Conservation (phyloP, 2,888 invertebrate genomes). For the Morpho achilles region DNA sequence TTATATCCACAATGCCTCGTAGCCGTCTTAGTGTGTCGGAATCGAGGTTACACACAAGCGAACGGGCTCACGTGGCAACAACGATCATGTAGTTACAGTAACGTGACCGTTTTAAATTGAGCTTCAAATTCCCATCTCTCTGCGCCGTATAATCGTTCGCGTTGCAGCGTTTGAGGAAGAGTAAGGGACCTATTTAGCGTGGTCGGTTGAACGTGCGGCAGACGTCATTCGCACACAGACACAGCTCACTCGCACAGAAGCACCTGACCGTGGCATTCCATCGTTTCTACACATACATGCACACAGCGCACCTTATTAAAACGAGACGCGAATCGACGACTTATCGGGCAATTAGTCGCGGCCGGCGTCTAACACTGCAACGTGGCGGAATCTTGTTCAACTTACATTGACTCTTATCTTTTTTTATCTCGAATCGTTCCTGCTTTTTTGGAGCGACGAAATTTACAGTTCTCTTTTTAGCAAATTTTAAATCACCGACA, state of each 20-base stretch:
- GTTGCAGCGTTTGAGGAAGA: conserved; percentile 39
- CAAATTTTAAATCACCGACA: conserved; percentile 24
- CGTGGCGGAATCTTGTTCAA: conserved; percentile 46
- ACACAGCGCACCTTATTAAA: conserved; percentile 76
- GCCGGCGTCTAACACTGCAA: conserved; percentile 62
- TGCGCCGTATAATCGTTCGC: conserved; percentile 38
- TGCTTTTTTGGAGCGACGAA: conserved; percentile 26
- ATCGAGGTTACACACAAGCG: conserved; percentile 75
- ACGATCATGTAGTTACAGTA: conserved; percentile 60
- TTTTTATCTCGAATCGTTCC: conserved; percentile 28
- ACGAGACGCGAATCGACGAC: conserved; percentile 79
- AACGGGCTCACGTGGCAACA: conserved; percentile 71
- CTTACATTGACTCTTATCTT: conserved; percentile 54
- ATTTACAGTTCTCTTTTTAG: conserved; percentile 24
- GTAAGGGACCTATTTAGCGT: conserved; percentile 41
- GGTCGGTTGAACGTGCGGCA: conserved; percentile 62
- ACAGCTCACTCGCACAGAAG: conserved; percentile 44
- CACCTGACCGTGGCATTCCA: conserved; percentile 75
- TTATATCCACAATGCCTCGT: conserved; percentile 69
- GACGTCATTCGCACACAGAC: conserved; percentile 72
- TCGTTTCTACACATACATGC: conserved; percentile 68
- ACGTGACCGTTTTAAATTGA: conserved; percentile 44
- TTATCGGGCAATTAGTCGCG: conserved; percentile 78
- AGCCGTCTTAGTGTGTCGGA: conserved; percentile 61
- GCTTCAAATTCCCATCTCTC: conserved; percentile 49